Conservation (phyloP, 2,888 invertebrate species). For the Caenorhabditis macrosperma region DNA sequence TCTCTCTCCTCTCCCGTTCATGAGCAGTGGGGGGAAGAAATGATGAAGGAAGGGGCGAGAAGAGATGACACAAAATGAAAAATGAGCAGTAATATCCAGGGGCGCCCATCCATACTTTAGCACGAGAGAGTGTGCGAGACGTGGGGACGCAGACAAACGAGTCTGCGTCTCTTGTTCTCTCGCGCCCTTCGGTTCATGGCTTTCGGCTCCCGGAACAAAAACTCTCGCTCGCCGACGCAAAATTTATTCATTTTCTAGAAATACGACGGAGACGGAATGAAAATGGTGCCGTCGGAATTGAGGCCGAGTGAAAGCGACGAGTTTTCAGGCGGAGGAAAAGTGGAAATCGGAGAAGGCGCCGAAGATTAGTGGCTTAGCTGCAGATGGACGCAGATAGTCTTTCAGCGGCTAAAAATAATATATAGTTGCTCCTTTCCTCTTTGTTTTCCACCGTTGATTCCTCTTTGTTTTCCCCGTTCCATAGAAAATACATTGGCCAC, state of each 20-base stretch:
- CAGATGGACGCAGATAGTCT: not conserved
- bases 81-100: constrained; percentile 52
- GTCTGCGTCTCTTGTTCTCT: constrained; percentile 18
- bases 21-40: constrained; percentile 24
- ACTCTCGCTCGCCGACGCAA: not conserved
- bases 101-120: constrained; percentile 42
- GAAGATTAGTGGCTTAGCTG: not conserved
- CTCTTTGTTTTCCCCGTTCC: too few relatives aligned
- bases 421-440: not conserved
- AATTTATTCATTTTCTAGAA: constrained; percentile 37
- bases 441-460: too few relatives aligned
- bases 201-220: constrained; percentile 17
- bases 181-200: not conserved
- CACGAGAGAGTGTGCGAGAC: constrained; percentile 11
- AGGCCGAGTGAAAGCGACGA: too few relatives aligned
- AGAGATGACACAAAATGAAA: constrained; percentile 52
- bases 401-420: not conserved
- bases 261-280: constrained; percentile 1
- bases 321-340: not conserved
- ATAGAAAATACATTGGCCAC: too few relatives aligned
- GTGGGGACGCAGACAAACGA: constrained; percentile 13
- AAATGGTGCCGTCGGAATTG: too few relatives aligned
- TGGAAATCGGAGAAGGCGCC: not conserved
- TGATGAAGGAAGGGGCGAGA: constrained; percentile 25
- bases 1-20: constrained; percentile 19